A percentile compares a stretch with the other conserved stretches of the same genome.
These are phyloP conservation scores for Endotricha flammealis DNA, from an alignment of 2,888 invertebrate genomes.

Conservation along the genomic window DNA sequence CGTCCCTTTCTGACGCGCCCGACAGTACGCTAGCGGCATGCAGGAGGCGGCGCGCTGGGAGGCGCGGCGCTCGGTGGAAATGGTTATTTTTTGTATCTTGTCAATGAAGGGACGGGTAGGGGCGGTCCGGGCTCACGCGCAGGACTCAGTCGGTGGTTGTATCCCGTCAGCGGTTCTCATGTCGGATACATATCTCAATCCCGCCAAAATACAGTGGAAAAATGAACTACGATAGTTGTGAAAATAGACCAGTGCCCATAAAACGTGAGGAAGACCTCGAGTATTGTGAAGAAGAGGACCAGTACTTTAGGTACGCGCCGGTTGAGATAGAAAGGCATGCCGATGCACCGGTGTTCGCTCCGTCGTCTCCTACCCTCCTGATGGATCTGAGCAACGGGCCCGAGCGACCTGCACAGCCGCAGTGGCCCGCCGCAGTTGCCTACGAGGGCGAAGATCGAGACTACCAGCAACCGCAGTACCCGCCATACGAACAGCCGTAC, in stretches of 20 bases:
- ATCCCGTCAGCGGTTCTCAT: constrained; percentile 46
- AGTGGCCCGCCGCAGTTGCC: constrained; percentile 47
- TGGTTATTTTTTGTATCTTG: constrained; percentile 73
- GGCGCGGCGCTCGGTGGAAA: constrained; percentile 51
- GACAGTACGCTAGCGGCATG: constrained; percentile 24
- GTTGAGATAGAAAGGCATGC: constrained; percentile 51
- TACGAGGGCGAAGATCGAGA: constrained; percentile 52
- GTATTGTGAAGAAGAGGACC: constrained; percentile 60
- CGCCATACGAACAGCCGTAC: constrained; percentile 47
- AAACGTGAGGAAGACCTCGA: constrained; percentile 62
- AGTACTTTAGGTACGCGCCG: constrained; percentile 58
- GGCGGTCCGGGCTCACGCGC: constrained; percentile 50
- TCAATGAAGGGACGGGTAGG: constrained; percentile 73
- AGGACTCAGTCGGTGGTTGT: constrained; percentile 48
- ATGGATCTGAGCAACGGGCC: constrained; percentile 68
- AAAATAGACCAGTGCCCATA: constrained; percentile 51
- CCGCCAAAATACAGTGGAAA: constrained; percentile 21
- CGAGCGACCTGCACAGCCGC: constrained; percentile 46
- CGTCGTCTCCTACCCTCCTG: constrained; percentile 61
- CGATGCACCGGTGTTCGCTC: constrained; percentile 45
- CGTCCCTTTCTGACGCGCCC: constrained; percentile 46
- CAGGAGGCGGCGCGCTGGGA: constrained; percentile 59
- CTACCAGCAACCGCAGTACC: constrained; percentile 46
- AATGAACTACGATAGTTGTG: constrained; percentile 66
- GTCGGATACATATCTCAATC: constrained; percentile 39